Percentiles rank a stretch among this genome's conserved stretches.
Conservation (phyloP, 2,888 invertebrate genomes). For the Volucella inanis region DNA sequence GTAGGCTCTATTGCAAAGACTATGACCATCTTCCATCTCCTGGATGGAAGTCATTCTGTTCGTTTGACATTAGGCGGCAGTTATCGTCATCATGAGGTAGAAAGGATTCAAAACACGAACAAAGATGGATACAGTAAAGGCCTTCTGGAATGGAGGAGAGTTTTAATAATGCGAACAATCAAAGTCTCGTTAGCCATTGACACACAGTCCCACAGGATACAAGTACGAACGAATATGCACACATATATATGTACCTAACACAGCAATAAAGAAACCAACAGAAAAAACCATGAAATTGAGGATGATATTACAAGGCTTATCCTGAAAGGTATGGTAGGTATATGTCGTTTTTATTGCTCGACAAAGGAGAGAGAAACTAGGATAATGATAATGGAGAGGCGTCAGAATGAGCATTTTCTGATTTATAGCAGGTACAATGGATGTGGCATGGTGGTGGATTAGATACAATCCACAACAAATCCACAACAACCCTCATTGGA, state of each 20-base stretch:
- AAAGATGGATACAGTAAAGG: constrained; percentile 14
- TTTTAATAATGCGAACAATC: constrained; percentile 69
- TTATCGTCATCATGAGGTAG: constrained; percentile 17
- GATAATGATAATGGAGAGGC: constrained; percentile 64
- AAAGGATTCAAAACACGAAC: constrained; percentile 32
- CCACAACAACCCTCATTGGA: constrained; percentile 4
- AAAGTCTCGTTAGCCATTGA: constrained; percentile 68
- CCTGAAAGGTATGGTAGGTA: constrained; percentile 2
- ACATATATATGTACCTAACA: neutral
- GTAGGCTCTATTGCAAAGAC: constrained; percentile 15
- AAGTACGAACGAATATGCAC: neutral
- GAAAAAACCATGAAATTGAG: neutral
- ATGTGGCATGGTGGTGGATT: neutral
- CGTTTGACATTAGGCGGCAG: constrained; percentile 39
- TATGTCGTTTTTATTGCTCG: constrained; percentile 61
- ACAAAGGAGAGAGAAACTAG: constrained; percentile 20
- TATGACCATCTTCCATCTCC: neutral
- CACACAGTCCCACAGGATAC: constrained; percentile 7
- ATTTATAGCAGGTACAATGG: constrained; percentile 30
- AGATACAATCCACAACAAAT: too few relatives aligned
- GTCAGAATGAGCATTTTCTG: constrained; percentile 63
- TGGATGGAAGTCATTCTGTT: neutral
- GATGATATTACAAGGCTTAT: constrained; percentile 26
- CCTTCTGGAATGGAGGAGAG: constrained; percentile 1
- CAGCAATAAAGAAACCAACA: neutral